Conservation (phyloP, 2,113 vertebrate genomes). For the Eidolon helvum region DNA sequence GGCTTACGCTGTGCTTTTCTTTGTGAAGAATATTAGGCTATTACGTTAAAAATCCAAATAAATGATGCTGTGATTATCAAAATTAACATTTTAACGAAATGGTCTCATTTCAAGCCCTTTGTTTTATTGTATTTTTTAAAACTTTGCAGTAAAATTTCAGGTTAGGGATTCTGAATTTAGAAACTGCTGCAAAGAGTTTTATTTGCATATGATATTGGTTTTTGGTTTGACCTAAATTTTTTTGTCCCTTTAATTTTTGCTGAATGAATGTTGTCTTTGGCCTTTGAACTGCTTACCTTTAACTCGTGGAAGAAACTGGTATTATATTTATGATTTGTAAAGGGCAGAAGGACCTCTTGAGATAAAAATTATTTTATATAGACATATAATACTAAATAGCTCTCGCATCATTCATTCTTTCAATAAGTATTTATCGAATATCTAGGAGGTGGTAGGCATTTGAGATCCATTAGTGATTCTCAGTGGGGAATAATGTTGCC, state of each 20-base stretch:
- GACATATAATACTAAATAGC: neutral
- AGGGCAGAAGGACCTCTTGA: neutral
- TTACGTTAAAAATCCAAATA: constrained; percentile 27
- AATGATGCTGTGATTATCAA: constrained; percentile 27
- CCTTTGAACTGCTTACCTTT: constrained; percentile 33
- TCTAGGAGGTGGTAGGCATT: neutral
- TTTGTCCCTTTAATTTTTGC: constrained; percentile 26
- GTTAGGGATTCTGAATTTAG: neutral
- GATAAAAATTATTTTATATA: neutral
- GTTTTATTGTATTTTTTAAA: neutral
- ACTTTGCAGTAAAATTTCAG: constrained; percentile 10
- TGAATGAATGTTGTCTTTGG: constrained; percentile 38
- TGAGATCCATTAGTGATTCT: neutral
- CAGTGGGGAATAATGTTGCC: neutral
- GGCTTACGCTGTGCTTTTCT: constrained; percentile 27
- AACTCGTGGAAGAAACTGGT: neutral
- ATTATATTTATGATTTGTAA: neutral
- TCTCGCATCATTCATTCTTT: neutral
- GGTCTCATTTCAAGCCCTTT: neutral
- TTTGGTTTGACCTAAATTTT: constrained; percentile 15
- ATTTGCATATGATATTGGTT: neutral
- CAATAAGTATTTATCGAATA: neutral
- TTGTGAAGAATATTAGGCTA: constrained; percentile 24
- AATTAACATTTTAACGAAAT: constrained; percentile 48
- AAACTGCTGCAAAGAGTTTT: neutral